phyloP scores from a whole-genome alignment of 2,888 invertebrate genomes.

The Agrypnus murinus region DNA sequence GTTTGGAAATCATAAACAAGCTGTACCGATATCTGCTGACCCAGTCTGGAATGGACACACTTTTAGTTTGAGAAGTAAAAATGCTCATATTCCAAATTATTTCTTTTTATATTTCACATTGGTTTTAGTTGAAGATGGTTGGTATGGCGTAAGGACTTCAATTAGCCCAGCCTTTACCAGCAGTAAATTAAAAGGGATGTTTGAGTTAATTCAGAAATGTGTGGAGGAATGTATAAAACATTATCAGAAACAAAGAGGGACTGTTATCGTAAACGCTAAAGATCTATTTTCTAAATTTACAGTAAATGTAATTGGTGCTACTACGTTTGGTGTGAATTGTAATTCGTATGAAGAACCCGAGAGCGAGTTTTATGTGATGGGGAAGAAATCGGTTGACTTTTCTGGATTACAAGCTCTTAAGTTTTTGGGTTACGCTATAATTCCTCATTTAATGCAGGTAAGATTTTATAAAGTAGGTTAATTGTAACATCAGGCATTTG shows the following conservation, averaged over 20 bases:
- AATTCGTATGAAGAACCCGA: slow-evolving; percentile 12
- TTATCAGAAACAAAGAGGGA: neutral
- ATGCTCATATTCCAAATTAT: no score
- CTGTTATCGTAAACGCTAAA: neutral
- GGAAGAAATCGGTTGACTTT: neutral
- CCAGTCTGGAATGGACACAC: no score
- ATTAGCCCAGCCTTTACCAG: neutral
- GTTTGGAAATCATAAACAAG: no score
- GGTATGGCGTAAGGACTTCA: neutral
- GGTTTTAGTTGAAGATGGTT: neutral
- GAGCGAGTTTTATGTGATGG: neutral
- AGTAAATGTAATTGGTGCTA: slow-evolving; percentile 1
- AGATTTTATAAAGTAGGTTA: no score
- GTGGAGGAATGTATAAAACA: neutral
- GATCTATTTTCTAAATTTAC: neutral
- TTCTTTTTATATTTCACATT: no score
- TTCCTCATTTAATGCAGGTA: no score
- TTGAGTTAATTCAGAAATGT: neutral
- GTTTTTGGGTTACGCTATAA: no score
- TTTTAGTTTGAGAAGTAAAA: no score
- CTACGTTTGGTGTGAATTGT: slow-evolving; percentile 4
- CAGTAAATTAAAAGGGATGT: slow-evolving; percentile 12
- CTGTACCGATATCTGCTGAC: no score
- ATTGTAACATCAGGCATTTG: no score
- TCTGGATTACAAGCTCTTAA: neutral